Evolutionary conservation across 2,888 invertebrate genomes (phyloP).

Genomic region (Strigamia crassipes): DNA sequence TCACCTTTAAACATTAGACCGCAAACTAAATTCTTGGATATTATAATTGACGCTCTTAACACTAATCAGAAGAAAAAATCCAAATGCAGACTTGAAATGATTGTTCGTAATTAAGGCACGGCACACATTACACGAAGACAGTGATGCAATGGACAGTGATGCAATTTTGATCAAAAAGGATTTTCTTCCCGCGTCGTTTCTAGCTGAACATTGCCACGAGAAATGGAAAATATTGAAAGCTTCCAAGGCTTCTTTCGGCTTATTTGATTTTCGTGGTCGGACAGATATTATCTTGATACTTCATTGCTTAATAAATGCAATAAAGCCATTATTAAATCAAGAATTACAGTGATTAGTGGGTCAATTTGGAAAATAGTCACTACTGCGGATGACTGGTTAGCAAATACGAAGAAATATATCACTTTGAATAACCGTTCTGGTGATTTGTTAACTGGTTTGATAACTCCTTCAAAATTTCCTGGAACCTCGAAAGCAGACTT

Average conservation of each 20-base stretch:
- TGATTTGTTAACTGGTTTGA: background rate
- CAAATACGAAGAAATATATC: background rate
- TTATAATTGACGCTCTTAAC: background rate
- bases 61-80: background rate
- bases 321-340: background rate
- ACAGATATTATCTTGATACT: background rate
- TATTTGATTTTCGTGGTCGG: background rate
- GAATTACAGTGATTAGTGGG: background rate
- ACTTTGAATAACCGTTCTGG: background rate
- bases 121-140: background rate
- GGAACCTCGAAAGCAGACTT: background rate
- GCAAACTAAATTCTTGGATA: too few species aligned
- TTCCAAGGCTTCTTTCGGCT: background rate
- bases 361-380: background rate
- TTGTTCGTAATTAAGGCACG: background rate
- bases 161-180: background rate
- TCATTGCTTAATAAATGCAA: background rate
- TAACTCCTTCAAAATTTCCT: background rate
- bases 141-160: background rate
- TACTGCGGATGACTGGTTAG: background rate
- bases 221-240: background rate
- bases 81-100: background rate
- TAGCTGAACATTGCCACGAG: background rate
- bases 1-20: too few species aligned
- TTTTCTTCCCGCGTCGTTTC: background rate